Conservation (phyloP, 2,113 vertebrate species). For the Riparia riparia region DNA sequence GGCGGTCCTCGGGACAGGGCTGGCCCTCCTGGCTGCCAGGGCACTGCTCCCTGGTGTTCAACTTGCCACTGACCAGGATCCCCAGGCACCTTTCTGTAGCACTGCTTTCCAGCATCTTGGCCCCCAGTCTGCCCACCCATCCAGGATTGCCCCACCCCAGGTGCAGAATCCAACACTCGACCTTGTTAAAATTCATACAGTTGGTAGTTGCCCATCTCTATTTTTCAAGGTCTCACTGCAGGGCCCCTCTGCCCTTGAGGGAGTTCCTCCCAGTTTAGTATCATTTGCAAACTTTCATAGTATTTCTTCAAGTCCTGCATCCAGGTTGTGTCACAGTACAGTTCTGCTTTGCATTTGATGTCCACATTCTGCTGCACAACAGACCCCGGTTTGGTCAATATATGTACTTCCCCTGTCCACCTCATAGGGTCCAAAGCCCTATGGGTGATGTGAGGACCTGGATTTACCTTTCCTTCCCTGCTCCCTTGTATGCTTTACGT, state of each 20-base stretch:
- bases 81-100: not conserved
- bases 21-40: not conserved
- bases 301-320: not conserved
- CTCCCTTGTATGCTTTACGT: not conserved
- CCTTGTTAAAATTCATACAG: not conserved
- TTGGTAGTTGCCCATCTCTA: not conserved
- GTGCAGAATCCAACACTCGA: not conserved
- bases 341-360: not conserved
- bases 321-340: not conserved
- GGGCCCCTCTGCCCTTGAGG: not conserved
- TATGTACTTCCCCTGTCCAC: fast-evolving
- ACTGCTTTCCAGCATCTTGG: not conserved
- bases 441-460: not conserved
- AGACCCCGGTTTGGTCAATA: not conserved
- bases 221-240: not conserved
- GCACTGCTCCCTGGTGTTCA: not conserved
- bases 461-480: not conserved
- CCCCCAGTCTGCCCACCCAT: not conserved
- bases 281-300: not conserved
- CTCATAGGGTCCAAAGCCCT: not conserved
- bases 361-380: not conserved
- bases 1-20: fast-evolving
- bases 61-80: not conserved
- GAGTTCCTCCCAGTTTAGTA: not conserved
- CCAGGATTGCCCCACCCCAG: not conserved